These are phyloP conservation scores for Enteromius argenteus DNA, from an alignment of 2,797 vertebrate genomes.

Conservation along the genomic window DNA sequence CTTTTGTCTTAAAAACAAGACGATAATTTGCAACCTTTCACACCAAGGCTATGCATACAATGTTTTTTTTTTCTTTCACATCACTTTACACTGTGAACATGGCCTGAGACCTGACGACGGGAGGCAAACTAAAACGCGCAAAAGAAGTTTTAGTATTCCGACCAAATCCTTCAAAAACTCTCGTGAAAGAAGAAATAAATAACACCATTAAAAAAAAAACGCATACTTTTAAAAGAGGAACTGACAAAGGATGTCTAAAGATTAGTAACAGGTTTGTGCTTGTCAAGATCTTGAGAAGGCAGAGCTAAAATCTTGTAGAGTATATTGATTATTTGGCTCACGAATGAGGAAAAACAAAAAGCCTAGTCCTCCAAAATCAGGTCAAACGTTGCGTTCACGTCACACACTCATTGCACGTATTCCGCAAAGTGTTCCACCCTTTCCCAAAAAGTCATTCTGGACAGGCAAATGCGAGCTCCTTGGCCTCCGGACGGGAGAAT, in stretches of 20 bases:
- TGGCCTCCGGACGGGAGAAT: constrained; percentile 66
- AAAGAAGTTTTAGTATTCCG: constrained; percentile 76
- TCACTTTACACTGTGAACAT: constrained; percentile 70
- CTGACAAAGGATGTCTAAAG: constrained; percentile 76
- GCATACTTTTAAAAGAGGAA: constrained; percentile 74
- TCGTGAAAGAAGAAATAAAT: constrained; percentile 80
- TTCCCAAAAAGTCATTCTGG: constrained; percentile 68
- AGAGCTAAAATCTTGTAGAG: constrained; percentile 84
- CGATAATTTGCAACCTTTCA: constrained; percentile 78
- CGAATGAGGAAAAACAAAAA: constrained; percentile 77
- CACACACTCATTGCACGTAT: constrained; percentile 81
- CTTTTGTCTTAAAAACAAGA: constrained; percentile 82
- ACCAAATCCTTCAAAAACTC: constrained; percentile 79
- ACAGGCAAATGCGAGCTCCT: constrained; percentile 56
- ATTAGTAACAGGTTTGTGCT: constrained; percentile 87
- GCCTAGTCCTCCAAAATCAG: constrained; percentile 77
- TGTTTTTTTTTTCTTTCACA: constrained; percentile 75
- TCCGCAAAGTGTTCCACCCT: constrained; percentile 75
- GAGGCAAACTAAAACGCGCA: constrained; percentile 74
- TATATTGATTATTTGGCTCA: constrained; percentile 86
- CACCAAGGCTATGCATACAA: constrained; percentile 79
- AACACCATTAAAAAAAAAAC: constrained; percentile 74
- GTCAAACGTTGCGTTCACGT: constrained; percentile 76
- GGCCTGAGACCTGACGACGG: constrained; percentile 78
- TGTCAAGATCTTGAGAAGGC: constrained; percentile 88